Evolutionary conservation across 2,888 invertebrate genomes (phyloP).

Genomic region (Glyphotaelius pellucidus): DNA sequence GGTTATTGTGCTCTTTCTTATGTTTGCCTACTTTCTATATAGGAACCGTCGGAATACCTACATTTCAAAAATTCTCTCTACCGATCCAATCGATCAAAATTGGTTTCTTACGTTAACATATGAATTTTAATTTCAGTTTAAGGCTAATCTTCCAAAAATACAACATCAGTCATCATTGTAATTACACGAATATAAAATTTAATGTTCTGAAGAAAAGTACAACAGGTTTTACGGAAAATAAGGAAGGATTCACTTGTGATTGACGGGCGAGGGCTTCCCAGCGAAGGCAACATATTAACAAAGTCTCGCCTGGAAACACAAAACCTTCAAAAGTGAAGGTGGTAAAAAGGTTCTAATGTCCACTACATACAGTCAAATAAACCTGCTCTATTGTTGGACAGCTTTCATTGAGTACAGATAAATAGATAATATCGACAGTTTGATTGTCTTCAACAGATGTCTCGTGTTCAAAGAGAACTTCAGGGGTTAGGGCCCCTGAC

Average conservation of each 20-base stretch:
- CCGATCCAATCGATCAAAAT: slow-evolving; percentile 50
- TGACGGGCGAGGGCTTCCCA: slow-evolving; percentile 53
- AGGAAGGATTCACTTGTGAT: slow-evolving; percentile 65
- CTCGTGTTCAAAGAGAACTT: background rate
- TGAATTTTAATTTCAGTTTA: slow-evolving; percentile 58
- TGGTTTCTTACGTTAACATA: slow-evolving; percentile 51
- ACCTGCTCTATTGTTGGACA: slow-evolving; percentile 5
- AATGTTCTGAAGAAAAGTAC: slow-evolving; percentile 56
- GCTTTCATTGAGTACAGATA: slow-evolving; percentile 30
- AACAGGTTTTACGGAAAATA: slow-evolving; percentile 55
- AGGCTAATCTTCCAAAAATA: slow-evolving; percentile 66
- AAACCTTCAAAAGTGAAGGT: background rate
- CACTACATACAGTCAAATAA: background rate
- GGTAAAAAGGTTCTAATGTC: background rate
- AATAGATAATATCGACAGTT: slow-evolving; percentile 61
- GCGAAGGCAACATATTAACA: background rate
- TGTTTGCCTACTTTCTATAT: slow-evolving; percentile 61
- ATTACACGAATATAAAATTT: slow-evolving; percentile 58
- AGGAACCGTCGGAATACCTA: slow-evolving; percentile 64
- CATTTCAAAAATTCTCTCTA: slow-evolving; percentile 53
- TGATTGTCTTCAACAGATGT: slow-evolving; percentile 57
- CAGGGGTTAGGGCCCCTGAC: no score
- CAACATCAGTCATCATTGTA: slow-evolving; percentile 65
- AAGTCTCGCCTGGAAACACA: background rate
- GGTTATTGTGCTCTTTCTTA: slow-evolving; percentile 38